These are phyloP conservation scores for Danionella cerebrum DNA, from an alignment of 2,113 vertebrate genomes.

Conservation along the genomic window DNA sequence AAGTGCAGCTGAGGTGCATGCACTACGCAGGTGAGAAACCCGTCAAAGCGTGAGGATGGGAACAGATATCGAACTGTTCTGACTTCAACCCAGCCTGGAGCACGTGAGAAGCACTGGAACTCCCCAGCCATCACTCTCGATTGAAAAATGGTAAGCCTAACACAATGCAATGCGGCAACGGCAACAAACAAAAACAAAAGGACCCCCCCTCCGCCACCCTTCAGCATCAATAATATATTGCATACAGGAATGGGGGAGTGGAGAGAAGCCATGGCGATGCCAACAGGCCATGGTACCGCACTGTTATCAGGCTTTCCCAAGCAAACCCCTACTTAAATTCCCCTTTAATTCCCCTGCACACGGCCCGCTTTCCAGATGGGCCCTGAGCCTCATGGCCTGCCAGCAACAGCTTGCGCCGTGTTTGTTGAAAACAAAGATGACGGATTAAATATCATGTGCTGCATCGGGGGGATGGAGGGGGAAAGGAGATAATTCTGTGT, in stretches of 20 bases:
- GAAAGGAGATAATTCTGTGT: conserved; percentile 38
- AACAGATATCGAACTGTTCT: background rate
- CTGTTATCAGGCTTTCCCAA: conserved; percentile 45
- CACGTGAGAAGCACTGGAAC: background rate
- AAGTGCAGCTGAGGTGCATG: background rate
- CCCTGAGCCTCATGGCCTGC: conserved; percentile 68
- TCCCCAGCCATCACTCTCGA: background rate
- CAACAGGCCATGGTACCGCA: conserved; percentile 35
- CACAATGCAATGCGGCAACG: background rate
- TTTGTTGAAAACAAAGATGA: conserved; percentile 90
- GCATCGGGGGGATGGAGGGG: conserved; percentile 53
- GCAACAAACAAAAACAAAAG: conserved; percentile 33
- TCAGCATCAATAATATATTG: conserved; percentile 46
- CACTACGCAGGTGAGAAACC: conserved; percentile 1
- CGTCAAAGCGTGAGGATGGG: background rate
- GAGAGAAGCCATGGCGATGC: conserved; percentile 23
- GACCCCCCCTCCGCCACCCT: background rate
- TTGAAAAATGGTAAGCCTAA: background rate
- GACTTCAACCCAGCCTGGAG: background rate
- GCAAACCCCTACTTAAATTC: conserved; percentile 60
- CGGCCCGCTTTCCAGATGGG: conserved; percentile 82
- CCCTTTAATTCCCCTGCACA: conserved; percentile 63
- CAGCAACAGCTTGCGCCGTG: conserved; percentile 84
- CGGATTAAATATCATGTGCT: conserved; percentile 82
- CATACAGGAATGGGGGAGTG: conserved; percentile 36